Conservation (phyloP, 2,797 vertebrate species). For the Crypturellus tataupa region DNA sequence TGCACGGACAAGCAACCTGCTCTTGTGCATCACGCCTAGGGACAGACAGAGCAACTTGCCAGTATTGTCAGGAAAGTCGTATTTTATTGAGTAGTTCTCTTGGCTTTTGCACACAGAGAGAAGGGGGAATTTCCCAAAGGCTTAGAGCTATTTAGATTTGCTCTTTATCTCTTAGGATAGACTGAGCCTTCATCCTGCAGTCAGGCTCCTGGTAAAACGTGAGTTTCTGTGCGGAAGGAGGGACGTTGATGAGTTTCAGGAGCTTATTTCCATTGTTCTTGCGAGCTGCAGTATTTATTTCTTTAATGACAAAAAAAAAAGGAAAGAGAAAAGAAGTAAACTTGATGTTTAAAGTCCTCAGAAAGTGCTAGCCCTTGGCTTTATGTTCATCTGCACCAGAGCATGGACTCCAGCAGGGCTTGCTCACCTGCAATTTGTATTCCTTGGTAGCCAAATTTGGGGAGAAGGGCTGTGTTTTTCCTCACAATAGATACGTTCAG, state of each 20-base stretch:
- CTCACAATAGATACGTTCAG: not conserved
- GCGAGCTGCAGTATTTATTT: conserved; percentile 31
- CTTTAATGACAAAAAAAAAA: not conserved
- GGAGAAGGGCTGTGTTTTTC: not conserved
- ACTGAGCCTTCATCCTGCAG: not conserved
- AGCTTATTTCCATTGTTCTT: conserved; percentile 7
- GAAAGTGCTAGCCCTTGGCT: not conserved
- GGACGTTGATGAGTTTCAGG: conserved; percentile 11
- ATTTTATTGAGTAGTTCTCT: not conserved
- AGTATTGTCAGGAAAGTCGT: not conserved
- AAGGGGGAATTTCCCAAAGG: conserved; percentile 53
- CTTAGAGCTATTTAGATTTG: conserved; percentile 36
- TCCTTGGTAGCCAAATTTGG: not conserved
- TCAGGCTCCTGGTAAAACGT: conserved; percentile 30
- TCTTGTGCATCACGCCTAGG: not conserved
- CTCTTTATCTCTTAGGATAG: not conserved
- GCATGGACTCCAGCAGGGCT: not conserved
- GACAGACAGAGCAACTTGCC: not conserved
- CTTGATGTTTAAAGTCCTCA: not conserved
- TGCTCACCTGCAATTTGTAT: not conserved
- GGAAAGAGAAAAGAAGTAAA: not conserved
- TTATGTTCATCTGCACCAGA: not conserved
- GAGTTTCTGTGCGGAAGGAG: not conserved
- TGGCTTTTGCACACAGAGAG: conserved; percentile 4
- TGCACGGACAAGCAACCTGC: not conserved